Evolutionary conservation across 2,888 invertebrate genomes (phyloP).

Genomic region (Drosophila formosana): DNA sequence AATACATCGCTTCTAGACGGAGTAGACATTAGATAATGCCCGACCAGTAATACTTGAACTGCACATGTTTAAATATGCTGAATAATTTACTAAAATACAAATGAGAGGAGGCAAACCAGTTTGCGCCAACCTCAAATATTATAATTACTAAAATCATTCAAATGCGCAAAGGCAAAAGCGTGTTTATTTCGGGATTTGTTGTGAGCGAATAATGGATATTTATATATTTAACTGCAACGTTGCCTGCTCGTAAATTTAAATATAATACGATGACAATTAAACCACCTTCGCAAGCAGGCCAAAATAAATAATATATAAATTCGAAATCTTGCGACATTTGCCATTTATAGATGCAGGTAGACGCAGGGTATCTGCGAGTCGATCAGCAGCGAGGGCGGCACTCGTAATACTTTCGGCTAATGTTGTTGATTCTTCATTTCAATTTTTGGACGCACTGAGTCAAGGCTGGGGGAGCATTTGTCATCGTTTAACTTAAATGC

Average conservation of each 20-base stretch:
- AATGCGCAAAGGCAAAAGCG: background rate
- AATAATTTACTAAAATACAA: background rate
- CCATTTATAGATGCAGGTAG: background rate
- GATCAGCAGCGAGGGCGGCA: too few relatives aligned
- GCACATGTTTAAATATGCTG: background rate
- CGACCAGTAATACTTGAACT: background rate
- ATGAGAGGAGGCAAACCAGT: conserved; percentile 12
- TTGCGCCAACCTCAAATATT: background rate
- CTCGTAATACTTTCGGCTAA: conserved; percentile 17
- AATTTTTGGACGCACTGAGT: conserved; percentile 49
- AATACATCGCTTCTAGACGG: background rate
- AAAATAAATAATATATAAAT: background rate
- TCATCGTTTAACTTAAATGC: conserved; percentile 68
- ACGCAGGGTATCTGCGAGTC: conserved; percentile 29
- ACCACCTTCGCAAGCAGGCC: background rate
- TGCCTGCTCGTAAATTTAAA: background rate
- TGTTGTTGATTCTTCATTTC: conserved; percentile 29
- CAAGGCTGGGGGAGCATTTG: conserved; percentile 72
- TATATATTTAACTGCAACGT: conserved; percentile 2
- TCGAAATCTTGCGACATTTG: background rate
- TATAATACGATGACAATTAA: background rate
- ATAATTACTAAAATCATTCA: conserved; percentile 3
- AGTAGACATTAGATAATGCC: background rate
- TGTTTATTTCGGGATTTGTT: conserved; percentile 9
- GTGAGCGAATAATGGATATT: background rate